These are phyloP conservation scores for Takifugu bimaculatus DNA, from an alignment of 2,113 vertebrate species.

Conservation along the genomic window DNA sequence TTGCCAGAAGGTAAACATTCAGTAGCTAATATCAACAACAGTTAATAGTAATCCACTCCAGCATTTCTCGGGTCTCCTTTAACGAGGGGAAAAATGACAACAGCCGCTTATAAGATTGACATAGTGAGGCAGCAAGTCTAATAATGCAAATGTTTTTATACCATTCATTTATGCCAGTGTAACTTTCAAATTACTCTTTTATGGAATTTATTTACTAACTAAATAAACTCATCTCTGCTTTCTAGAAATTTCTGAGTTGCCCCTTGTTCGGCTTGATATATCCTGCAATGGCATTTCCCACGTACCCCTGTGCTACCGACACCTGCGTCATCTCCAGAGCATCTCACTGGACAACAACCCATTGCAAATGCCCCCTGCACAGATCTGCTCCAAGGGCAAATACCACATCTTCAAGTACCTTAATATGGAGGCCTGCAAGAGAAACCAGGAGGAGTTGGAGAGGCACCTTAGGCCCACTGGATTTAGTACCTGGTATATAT, in stretches of 20 bases:
- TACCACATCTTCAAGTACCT: constrained; percentile 91
- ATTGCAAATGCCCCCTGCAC: constrained; percentile 82
- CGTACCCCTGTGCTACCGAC: constrained; percentile 85
- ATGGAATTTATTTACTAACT: no score
- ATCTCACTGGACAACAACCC: constrained; percentile 87
- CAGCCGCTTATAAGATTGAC: no score
- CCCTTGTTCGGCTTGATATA: constrained; percentile 85
- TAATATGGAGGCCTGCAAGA: constrained; percentile 81
- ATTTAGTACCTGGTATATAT: constrained; percentile 83
- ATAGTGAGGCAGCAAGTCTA: no score
- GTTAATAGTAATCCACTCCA: no score
- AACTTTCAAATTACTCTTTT: no score
- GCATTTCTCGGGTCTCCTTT: no score
- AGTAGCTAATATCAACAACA: background rate
- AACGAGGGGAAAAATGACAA: no score
- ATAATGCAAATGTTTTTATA: no score
- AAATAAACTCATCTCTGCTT: background rate
- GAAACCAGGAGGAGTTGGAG: constrained; percentile 75
- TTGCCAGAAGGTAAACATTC: constrained; percentile 81
- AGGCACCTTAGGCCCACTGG: constrained; percentile 76
- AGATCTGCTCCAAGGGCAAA: constrained; percentile 89
- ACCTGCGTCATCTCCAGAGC: constrained; percentile 84
- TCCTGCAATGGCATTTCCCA: constrained; percentile 85
- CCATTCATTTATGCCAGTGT: no score
- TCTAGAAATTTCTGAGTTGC: constrained; percentile 84